A percentile compares a stretch with the other conserved stretches of the same genome.
Conservation (phyloP, 2,113 vertebrate species). For the Haemorhous mexicanus region DNA sequence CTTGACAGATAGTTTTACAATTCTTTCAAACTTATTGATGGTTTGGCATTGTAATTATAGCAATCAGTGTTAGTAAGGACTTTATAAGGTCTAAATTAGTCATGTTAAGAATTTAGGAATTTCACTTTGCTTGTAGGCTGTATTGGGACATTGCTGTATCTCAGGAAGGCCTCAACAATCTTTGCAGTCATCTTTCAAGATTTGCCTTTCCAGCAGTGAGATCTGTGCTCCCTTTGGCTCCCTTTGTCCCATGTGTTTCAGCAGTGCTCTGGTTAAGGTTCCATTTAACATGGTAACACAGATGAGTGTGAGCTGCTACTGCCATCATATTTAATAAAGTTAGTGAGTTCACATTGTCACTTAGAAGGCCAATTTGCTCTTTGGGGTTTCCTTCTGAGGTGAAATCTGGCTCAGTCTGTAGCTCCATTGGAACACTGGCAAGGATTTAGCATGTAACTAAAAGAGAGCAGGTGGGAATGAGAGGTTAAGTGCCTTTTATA, state of each 20-base stretch:
- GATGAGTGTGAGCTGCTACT: background rate
- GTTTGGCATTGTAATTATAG: background rate
- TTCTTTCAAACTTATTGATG: conserved; percentile 5
- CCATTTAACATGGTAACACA: background rate
- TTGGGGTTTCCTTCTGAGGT: background rate
- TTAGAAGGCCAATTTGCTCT: background rate
- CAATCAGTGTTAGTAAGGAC: background rate
- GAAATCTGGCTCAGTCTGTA: background rate
- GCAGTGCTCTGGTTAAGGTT: background rate
- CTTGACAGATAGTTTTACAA: background rate
- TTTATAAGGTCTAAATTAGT: background rate
- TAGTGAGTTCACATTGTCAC: background rate
- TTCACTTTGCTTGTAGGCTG: background rate
- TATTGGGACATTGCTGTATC: background rate
- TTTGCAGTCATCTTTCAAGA: background rate
- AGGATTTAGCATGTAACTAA: background rate
- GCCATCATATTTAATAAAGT: background rate
- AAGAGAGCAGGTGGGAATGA: background rate
- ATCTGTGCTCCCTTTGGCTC: background rate
- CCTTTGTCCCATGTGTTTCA: background rate
- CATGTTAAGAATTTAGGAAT: background rate
- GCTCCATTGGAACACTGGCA: background rate
- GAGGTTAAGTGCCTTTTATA: background rate
- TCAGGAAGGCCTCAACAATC: background rate
- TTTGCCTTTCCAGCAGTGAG: background rate